These are phyloP conservation scores for Galagoides demidoff DNA, from an alignment of 2,797 vertebrate genomes.

Conservation along the genomic window DNA sequence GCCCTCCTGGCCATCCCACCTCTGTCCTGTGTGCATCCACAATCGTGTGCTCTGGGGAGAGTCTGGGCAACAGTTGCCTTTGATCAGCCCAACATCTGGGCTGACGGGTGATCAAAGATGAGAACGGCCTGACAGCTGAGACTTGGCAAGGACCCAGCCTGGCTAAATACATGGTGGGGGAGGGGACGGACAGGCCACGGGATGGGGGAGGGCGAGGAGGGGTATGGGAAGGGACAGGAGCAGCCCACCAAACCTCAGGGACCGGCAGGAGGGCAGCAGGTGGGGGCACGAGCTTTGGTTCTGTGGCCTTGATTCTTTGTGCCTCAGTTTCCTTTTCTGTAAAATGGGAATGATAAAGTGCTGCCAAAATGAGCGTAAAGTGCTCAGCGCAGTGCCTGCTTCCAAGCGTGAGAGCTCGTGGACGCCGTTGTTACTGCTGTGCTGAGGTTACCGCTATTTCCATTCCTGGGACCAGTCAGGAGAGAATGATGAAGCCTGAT, in stretches of 20 bases:
- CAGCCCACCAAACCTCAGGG: not conserved
- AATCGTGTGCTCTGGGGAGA: slow-evolving; percentile 78
- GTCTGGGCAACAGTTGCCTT: slow-evolving; percentile 88
- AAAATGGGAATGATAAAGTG: not conserved
- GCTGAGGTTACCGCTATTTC: accelerated
- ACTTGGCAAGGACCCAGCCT: slow-evolving; percentile 80
- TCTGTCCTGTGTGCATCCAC: slow-evolving; percentile 50
- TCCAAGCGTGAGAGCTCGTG: accelerated
- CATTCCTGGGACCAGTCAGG: not conserved
- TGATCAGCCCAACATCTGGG: slow-evolving; percentile 89
- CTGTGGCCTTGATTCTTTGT: not conserved
- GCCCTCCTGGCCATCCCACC: not conserved
- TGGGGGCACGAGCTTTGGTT: not conserved
- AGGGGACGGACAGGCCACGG: not conserved
- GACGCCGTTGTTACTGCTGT: not conserved
- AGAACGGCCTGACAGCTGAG: slow-evolving; percentile 85
- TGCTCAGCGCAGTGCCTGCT: not conserved
- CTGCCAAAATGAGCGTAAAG: not conserved
- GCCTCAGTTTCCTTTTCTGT: slow-evolving; percentile 57
- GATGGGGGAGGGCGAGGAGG: not conserved
- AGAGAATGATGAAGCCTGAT: no score
- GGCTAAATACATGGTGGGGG: slow-evolving; percentile 56
- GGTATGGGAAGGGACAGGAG: not conserved
- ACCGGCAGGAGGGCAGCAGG: accelerated
- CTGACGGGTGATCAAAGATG: slow-evolving; percentile 89